Evolutionary conservation across 2,113 vertebrate genomes (phyloP), one percentile per base, ranked within the genome.

Genomic region (Pan paniscus): DNA sequence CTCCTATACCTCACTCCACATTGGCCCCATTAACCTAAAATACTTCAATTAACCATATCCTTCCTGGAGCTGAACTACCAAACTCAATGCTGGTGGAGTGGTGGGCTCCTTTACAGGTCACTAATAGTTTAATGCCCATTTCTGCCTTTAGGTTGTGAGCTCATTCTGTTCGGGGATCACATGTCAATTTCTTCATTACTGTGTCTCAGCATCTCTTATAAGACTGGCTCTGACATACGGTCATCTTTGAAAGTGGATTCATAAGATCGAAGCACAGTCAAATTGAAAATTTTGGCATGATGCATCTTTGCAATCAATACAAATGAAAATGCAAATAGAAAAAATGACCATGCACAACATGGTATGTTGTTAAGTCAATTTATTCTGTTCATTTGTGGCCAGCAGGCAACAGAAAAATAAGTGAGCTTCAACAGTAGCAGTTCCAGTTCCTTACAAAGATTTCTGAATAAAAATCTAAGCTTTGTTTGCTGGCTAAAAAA

Each of bases 11-110:
- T 12, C 5, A 12, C 61, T 64, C 13, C 46, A 50, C 22, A 5
- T 38, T 8, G 32, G 32, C 38, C 23, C 43, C 57, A 11, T 59
- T 8, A 22, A 12, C 20, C 11, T 3, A 43, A 27, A 32, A 23
- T 32, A 55, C 38, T 46, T 23, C 18, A 6, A 6, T 11, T 25
- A 22, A 5, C 35, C 3, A 57, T 12, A 5, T 43, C 13, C 57
- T 76, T 70, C 80, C 80, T 14, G n/a, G 46, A 82, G 52, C 67
- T 30, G 85, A 89, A 30, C 48, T 50, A 9, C 23, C 13, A 6
- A 6, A 18, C 20, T 1, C 10, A 5, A 5, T 10, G 2, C 8
- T 3, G 2, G n/a, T 2, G 8, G 27, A 8, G 11, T 16, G 52
- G 35, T 7, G 11, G 32, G n/a, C 5, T 87, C 10, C 67, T 40